Evolutionary conservation across 2,888 invertebrate genomes (phyloP), one percentile per base, ranked within the genome.

Genomic region (Drosophila bunnanda): DNA sequence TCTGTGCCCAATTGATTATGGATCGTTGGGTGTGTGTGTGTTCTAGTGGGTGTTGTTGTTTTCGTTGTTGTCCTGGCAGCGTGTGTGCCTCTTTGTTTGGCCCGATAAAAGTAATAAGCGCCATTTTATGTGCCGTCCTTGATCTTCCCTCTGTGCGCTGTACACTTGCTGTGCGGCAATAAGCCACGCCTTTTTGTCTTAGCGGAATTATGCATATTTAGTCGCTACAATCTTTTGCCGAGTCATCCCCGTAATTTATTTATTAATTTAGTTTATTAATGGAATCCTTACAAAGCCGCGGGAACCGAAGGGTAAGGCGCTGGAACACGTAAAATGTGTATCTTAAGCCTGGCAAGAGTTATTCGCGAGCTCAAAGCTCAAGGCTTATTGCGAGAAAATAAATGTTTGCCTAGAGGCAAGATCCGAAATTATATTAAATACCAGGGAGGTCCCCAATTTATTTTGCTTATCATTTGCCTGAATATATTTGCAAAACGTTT

Each of bases 1-100:
- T 44, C 77, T 76, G 66, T 60, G 62, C 70, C 59, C 88, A 85
- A 88, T 89, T 88, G 89, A 89, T 88, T 89, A 87, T 82, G 79
- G 79, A 89, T 82, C 79, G 71, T 78, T 64, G 65, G 30, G 2
- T 43, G 41, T 56, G 36, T 46, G 38, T 53, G 52, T 25, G 39
- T 20, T 41, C 58, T 20, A 34, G 50, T 67, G 68, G 15, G 61
- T 59, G 54, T 71, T 59, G 56, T 71, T 59, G 58, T 55, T 20
- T 20, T 36, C 52, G 59, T 7, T 46, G 55, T 38, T 53, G 67
- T 60, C 68, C 46, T 71, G 44, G 76, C 68, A 30, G 34, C 34
- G 61, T 65, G 64, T 65, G 64, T 41, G 77, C 67, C 75, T 58
- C 65, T 76, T 84, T 82, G 66, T 74, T 62, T 48, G 48, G 44